phyloP scores from a whole-genome alignment of 2,113 vertebrate species.

The Malurus cyaneus region DNA sequence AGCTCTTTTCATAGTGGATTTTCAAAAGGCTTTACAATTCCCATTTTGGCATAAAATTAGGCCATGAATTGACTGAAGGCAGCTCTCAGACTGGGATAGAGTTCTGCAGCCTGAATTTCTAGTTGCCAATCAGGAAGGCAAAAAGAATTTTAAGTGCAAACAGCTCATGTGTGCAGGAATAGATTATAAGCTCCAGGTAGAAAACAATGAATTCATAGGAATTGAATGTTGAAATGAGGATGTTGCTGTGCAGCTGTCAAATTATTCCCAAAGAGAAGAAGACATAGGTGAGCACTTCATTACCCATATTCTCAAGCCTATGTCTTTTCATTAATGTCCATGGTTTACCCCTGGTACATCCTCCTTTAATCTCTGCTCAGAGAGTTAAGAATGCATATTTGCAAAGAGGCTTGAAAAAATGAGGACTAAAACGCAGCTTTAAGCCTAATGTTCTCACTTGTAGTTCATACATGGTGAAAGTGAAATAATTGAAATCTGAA shows the following conservation, averaged over 20 bases:
- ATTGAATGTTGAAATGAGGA: background rate
- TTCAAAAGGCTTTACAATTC: conserved; percentile 26
- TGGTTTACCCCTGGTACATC: background rate
- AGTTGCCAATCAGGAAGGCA: background rate
- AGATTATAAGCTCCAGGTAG: background rate
- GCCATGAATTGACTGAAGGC: background rate
- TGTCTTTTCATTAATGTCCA: background rate
- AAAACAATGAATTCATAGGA: background rate
- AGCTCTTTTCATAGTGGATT: conserved; percentile 27
- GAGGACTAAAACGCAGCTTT: background rate
- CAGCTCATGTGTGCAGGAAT: background rate
- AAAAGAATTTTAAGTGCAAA: background rate
- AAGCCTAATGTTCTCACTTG: background rate
- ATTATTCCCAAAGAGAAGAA: background rate
- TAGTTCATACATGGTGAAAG: background rate
- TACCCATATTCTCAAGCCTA: rapidly evolving
- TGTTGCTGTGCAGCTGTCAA: background rate
- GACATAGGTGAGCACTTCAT: background rate
- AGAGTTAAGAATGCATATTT: background rate
- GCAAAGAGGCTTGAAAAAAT: background rate
- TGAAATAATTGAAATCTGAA: background rate
- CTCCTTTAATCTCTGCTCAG: background rate
- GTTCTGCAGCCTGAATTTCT: background rate
- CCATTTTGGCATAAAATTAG: background rate
- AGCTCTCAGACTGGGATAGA: background rate